Evolutionary conservation across 2,888 invertebrate genomes (phyloP).

Genomic region (Trilocha varians): DNA sequence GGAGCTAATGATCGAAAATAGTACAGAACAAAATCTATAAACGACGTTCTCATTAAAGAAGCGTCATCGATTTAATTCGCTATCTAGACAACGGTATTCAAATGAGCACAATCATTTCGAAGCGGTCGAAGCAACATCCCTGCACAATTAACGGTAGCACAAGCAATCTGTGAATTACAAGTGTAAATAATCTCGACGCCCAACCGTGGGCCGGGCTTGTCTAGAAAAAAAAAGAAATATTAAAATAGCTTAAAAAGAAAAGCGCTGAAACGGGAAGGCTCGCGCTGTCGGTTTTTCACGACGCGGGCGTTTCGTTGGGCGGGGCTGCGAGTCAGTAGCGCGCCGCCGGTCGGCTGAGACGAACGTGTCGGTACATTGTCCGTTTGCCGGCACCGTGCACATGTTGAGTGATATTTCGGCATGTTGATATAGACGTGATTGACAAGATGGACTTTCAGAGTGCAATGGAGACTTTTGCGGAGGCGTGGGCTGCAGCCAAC

Average conservation of each 20-base stretch:
- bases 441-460: conserved; percentile 95
- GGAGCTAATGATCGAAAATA: background rate
- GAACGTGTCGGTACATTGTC: conserved; percentile 43
- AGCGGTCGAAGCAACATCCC: conserved; percentile 41
- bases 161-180: conserved; percentile 66
- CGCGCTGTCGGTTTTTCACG: conserved; percentile 70
- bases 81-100: conserved; percentile 20
- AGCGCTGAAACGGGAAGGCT: conserved; percentile 72
- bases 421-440: conserved; percentile 68
- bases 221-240: conserved; percentile 50
- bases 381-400: conserved; percentile 38
- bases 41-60: background rate
- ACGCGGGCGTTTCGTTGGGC: conserved; percentile 66
- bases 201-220: conserved; percentile 69
- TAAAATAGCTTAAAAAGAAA: conserved; percentile 74
- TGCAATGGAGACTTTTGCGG: conserved; percentile 98
- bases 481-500: conserved; percentile 95
- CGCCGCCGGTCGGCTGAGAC: conserved; percentile 75
- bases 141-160: conserved; percentile 48
- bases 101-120: conserved; percentile 28
- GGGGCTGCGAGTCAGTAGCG: conserved; percentile 71
- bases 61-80: conserved; percentile 3
- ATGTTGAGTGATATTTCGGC: conserved; percentile 61
- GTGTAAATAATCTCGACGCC: conserved; percentile 72
- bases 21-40: too few species aligned